phyloP scores from a whole-genome alignment of 2,888 invertebrate species.

The Metellina segmentata region DNA sequence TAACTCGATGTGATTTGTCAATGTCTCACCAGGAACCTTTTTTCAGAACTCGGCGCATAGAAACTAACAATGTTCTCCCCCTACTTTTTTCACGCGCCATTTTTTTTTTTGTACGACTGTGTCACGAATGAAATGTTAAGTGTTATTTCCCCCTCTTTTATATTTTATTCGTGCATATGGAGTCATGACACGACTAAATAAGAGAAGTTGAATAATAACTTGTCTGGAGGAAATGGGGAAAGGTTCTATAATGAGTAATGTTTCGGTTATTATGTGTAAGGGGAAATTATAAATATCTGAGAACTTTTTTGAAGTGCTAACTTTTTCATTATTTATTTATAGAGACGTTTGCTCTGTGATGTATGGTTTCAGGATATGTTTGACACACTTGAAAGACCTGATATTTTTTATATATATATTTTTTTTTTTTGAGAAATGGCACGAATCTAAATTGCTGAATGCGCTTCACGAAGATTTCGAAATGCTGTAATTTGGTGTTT shows the following conservation, averaged over 20 bases:
- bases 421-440: too few species aligned
- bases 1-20: conserved; percentile 53
- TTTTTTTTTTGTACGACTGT: not conserved
- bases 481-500: too few species aligned
- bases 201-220: not conserved
- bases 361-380: too few species aligned
- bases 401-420: too few species aligned
- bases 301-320: not conserved
- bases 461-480: too few species aligned
- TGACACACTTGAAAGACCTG: too few species aligned
- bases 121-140: conserved; percentile 20
- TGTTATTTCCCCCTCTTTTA: not conserved
- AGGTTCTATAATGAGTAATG: not conserved
- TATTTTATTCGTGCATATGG: conserved; percentile 10
- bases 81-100: not conserved
- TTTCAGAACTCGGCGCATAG: not conserved
- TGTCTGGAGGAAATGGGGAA: not conserved
- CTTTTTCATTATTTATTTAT: too few species aligned
- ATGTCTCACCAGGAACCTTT: conserved; percentile 37
- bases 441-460: too few species aligned
- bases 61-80: not conserved
- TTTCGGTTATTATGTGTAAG: not conserved
- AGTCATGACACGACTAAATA: not conserved
- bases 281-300: not conserved
- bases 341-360: too few species aligned